Conservation (phyloP, 2,113 vertebrate species). For the Tautogolabrus adspersus region DNA sequence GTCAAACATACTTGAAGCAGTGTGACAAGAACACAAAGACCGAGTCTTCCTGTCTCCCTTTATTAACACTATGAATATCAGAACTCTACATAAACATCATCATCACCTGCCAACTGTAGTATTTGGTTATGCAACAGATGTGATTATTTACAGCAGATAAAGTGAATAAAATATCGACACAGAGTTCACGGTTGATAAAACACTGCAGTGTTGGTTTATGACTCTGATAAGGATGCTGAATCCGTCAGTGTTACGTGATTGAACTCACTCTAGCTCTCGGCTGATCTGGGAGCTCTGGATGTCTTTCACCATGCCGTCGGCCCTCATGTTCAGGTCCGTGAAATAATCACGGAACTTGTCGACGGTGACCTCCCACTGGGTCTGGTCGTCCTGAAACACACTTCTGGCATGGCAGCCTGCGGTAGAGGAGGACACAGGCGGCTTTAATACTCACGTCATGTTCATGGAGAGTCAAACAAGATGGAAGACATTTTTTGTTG, state of each 20-base stretch:
- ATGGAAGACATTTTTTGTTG: too few relatives aligned
- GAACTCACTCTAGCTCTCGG: slow-evolving; percentile 84
- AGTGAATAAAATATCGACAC: background rate
- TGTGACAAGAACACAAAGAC: background rate
- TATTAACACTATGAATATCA: too few relatives aligned
- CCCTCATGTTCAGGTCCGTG: slow-evolving; percentile 54
- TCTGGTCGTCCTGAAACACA: slow-evolving; percentile 35
- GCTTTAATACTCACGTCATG: background rate
- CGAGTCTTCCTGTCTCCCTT: background rate
- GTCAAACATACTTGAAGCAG: background rate
- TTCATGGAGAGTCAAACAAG: background rate
- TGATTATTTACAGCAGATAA: background rate
- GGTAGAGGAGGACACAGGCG: background rate
- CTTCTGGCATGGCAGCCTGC: slow-evolving; percentile 76
- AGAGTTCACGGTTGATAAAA: background rate
- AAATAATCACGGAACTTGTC: slow-evolving; percentile 75
- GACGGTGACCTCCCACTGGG: slow-evolving; percentile 72
- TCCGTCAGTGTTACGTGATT: background rate
- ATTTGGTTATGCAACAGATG: background rate
- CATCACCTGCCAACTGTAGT: too few relatives aligned
- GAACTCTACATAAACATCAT: too few relatives aligned
- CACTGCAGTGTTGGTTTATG: background rate
- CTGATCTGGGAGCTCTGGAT: slow-evolving; percentile 72
- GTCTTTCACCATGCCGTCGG: slow-evolving; percentile 55
- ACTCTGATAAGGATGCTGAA: background rate